Conservation (phyloP, 2,113 vertebrate genomes). For the Myotis yumanensis region DNA sequence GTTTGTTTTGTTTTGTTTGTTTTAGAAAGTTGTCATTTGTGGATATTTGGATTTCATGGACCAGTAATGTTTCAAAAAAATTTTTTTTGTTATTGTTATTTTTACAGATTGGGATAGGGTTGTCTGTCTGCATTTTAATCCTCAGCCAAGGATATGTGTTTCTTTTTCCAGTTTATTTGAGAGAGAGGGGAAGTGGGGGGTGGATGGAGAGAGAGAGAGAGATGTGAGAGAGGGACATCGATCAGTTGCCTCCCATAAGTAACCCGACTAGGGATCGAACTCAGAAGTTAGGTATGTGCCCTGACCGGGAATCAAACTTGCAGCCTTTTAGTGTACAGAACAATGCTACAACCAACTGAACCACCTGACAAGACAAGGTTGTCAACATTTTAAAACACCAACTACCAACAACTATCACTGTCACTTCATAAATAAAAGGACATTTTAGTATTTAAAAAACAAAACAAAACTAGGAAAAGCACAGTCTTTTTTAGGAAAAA, state of each 20-base stretch:
- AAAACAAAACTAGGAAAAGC: neutral
- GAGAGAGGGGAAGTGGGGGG: neutral
- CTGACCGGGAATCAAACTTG: neutral
- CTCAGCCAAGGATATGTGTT: too few relatives aligned
- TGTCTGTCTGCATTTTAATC: neutral
- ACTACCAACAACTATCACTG: neutral
- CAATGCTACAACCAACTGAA: neutral
- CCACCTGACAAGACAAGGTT: neutral
- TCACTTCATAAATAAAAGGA: slow-evolving; percentile 17
- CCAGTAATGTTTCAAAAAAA: neutral
- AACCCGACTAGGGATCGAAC: neutral
- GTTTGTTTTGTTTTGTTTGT: neutral
- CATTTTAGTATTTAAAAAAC: neutral
- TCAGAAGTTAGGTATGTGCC: neutral
- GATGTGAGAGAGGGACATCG: neutral
- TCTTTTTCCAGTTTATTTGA: neutral
- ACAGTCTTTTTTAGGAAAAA: neutral
- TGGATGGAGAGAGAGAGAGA: neutral
- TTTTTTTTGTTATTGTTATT: neutral
- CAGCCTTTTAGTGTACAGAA: neutral
- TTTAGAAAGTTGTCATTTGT: slow-evolving; percentile 7
- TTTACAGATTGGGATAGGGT: neutral
- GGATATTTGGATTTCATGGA: neutral
- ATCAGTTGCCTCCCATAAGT: neutral
- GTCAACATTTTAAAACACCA: neutral